Percentiles rank a stretch among this genome's conserved stretches.
Evolutionary conservation across 2,113 vertebrate genomes (phyloP).

Genomic region (Dipodomys ordii): DNA sequence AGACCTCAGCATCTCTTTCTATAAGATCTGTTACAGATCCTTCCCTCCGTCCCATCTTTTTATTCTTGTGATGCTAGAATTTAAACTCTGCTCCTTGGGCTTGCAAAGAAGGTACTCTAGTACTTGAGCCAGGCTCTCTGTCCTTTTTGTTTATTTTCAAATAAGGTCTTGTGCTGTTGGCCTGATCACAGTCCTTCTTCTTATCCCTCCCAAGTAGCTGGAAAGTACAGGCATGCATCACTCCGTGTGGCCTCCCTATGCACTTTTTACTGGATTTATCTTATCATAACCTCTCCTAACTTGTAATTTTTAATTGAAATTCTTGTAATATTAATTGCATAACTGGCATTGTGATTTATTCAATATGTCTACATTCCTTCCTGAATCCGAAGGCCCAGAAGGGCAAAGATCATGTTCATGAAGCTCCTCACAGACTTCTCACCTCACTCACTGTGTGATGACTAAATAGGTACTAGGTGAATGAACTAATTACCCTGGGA

Average conservation of each 20-base stretch:
- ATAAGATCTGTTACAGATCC: background rate
- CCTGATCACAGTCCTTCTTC: no score
- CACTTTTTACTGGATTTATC: background rate
- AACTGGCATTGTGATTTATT: background rate
- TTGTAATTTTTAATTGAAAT: conserved; percentile 9
- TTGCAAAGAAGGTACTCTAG: no score
- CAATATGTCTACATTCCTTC: background rate
- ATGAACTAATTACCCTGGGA: background rate
- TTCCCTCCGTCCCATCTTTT: no score
- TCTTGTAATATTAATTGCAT: background rate
- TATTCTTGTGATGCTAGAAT: no score
- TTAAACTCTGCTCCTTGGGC: no score
- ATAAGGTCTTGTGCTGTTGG: no score
- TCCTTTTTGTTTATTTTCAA: no score
- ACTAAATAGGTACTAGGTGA: background rate
- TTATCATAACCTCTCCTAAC: background rate
- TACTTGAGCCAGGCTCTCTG: no score
- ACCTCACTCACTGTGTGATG: background rate
- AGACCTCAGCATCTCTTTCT: background rate
- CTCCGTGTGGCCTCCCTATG: background rate
- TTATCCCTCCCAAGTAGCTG: no score
- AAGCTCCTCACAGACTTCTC: background rate
- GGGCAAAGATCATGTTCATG: background rate
- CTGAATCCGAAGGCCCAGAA: background rate
- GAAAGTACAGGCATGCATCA: no score